A percentile compares a stretch with the other conserved stretches of the same genome.
Evolutionary conservation across 1,140 invertebrate species (phyloP).

Genomic region (Drosophila jambulina): DNA sequence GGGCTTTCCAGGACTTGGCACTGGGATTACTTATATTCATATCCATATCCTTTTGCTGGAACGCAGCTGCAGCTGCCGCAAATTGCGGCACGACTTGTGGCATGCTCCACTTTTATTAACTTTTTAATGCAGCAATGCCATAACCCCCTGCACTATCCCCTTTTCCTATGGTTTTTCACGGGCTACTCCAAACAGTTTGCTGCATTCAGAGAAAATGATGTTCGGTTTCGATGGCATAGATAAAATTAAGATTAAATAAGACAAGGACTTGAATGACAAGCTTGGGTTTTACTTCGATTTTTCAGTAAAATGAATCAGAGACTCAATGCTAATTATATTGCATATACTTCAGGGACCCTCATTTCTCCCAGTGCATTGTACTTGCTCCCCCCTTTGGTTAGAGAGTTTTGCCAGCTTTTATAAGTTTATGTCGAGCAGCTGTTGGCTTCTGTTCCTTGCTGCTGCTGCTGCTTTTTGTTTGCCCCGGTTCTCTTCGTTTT

Average conservation of each 20-base stretch:
- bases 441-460: constrained; percentile 27
- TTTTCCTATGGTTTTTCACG: not conserved
- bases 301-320: too few species aligned
- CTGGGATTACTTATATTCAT: constrained; percentile 72
- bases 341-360: rapidly evolving
- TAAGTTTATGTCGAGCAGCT: constrained; percentile 60
- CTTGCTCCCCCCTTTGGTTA: constrained; percentile 1
- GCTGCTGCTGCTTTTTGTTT: constrained; percentile 17
- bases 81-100: constrained; percentile 82
- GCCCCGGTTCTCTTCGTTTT: not conserved
- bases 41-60: constrained; percentile 67
- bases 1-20: constrained; percentile 23
- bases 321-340: too few species aligned
- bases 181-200: not conserved
- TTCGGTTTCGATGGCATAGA: rapidly evolving
- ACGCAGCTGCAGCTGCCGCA: constrained; percentile 73
- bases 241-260: not conserved
- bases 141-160: too few species aligned
- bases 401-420: constrained; percentile 53
- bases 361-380: not conserved
- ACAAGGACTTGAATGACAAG: not conserved
- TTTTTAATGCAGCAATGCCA: constrained; percentile 75
- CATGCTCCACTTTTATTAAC: constrained; percentile 83
- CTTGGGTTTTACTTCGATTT: not conserved
- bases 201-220: not conserved